Conservation (phyloP, 2,888 invertebrate genomes). For the Cylindroiulus punctatus region DNA sequence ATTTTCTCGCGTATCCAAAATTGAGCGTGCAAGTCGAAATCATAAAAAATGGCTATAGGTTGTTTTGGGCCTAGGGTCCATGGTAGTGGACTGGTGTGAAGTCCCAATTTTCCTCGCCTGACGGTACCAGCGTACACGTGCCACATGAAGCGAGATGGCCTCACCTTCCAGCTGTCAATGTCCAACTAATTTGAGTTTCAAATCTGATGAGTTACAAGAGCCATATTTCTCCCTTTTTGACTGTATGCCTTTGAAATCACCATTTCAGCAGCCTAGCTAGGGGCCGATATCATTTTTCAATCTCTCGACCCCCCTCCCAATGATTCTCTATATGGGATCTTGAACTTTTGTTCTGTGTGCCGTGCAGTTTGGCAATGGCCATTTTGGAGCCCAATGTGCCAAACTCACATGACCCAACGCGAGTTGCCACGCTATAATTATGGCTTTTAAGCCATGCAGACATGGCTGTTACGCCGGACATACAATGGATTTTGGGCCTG, state of each 20-base stretch:
- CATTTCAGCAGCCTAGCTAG: background rate
- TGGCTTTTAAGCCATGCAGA: conserved; percentile 50
- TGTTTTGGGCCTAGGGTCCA: background rate
- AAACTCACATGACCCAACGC: background rate
- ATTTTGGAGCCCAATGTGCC: background rate
- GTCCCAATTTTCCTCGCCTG: conserved; percentile 15
- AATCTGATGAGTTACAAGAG: conserved; percentile 40
- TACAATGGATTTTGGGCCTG: conserved; percentile 30
- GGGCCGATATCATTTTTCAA: conserved; percentile 30
- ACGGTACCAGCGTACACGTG: conserved; percentile 17
- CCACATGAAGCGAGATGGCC: conserved; percentile 42
- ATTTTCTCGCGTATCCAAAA: conserved; percentile 50
- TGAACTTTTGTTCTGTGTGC: conserved; percentile 15
- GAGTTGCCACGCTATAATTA: conserved; percentile 51
- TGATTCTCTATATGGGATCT: conserved; percentile 24
- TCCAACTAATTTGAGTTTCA: conserved; percentile 45
- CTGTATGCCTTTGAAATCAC: background rate
- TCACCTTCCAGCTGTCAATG: conserved; percentile 45
- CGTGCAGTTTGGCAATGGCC: background rate
- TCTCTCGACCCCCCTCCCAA: background rate
- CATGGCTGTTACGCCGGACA: conserved; percentile 47
- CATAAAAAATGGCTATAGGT: background rate
- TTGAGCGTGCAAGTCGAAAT: conserved; percentile 8
- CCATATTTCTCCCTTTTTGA: conserved; percentile 19
- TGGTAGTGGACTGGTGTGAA: conserved; percentile 26